Evolutionary conservation across 2,797 vertebrate species (phyloP).

Genomic region (Ptychadena robeensis): DNA sequence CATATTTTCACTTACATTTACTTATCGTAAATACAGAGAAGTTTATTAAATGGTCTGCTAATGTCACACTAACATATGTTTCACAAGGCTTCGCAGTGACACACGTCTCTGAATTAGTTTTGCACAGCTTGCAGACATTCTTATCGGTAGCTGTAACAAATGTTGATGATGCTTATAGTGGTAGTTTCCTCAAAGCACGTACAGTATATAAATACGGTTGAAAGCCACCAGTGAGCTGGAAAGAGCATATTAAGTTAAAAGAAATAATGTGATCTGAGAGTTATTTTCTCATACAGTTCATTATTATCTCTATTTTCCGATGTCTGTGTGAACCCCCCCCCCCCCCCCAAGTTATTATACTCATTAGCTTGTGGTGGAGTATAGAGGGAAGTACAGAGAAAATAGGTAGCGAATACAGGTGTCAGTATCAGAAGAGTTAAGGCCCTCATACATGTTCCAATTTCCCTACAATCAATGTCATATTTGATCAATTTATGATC

Average conservation of each 20-base stretch:
- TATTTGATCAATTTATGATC: too few species aligned
- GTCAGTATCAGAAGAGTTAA: too few species aligned
- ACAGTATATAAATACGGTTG: neutral
- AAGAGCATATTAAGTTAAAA: neutral
- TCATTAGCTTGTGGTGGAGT: too few species aligned
- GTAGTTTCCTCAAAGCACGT: neutral
- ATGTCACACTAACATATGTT: conserved; percentile 75
- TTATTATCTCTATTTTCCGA: too few species aligned
- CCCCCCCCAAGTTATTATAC: too few species aligned
- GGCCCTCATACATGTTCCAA: too few species aligned
- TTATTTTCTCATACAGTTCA: too few species aligned
- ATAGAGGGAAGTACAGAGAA: too few species aligned
- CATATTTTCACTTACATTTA: conserved; percentile 82
- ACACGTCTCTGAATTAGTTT: neutral
- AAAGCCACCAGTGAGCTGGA: neutral
- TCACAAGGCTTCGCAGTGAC: conserved; percentile 42
- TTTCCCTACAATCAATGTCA: too few species aligned
- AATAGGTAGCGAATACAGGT: too few species aligned
- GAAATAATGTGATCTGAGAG: too few species aligned
- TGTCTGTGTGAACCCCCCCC: too few species aligned
- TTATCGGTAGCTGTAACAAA: neutral
- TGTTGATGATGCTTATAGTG: neutral
- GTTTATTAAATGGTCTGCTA: conserved; percentile 78
- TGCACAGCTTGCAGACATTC: conserved; percentile 2
- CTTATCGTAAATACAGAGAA: conserved; percentile 77